Conservation (phyloP, 2,888 invertebrate genomes). For the Disparrhopalites patrizii region DNA sequence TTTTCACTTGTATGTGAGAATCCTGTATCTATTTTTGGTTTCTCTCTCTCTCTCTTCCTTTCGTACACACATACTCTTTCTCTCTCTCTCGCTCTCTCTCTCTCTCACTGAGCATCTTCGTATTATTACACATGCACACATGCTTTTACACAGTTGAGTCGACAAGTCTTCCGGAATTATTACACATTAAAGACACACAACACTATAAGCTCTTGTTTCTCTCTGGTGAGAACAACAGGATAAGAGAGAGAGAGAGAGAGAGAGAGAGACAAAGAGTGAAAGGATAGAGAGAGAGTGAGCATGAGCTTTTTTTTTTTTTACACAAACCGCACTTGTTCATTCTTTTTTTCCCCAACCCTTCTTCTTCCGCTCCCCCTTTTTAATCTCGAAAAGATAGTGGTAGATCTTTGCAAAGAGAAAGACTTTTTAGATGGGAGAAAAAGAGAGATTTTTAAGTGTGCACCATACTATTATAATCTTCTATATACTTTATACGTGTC, state of each 20-base stretch:
- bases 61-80: too few species aligned
- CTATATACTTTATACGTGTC: not conserved
- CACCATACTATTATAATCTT: too few species aligned
- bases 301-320: not conserved
- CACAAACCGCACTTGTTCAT: conserved; percentile 7
- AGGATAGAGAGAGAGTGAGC: too few species aligned
- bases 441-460: too few species aligned
- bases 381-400: too few species aligned
- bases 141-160: conserved; percentile 9
- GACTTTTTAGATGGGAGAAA: too few species aligned
- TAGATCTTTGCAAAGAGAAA: too few species aligned
- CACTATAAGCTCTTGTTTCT: conserved; percentile 11
- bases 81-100: too few species aligned
- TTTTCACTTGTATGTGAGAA: not conserved
- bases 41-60: conserved; percentile 8
- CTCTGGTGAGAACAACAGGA: conserved; percentile 8
- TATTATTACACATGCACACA: conserved; percentile 3
- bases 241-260: not conserved
- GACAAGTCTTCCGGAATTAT: conserved; percentile 22
- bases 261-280: too few species aligned
- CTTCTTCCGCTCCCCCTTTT: not conserved
- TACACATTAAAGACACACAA: conserved; percentile 1
- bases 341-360: not conserved
- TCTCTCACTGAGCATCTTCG: not conserved
- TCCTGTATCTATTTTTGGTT: conserved; percentile 20